These are phyloP conservation scores for Sarcophaga subvicina DNA, from an alignment of 2,888 invertebrate genomes.

Conservation along the genomic window DNA sequence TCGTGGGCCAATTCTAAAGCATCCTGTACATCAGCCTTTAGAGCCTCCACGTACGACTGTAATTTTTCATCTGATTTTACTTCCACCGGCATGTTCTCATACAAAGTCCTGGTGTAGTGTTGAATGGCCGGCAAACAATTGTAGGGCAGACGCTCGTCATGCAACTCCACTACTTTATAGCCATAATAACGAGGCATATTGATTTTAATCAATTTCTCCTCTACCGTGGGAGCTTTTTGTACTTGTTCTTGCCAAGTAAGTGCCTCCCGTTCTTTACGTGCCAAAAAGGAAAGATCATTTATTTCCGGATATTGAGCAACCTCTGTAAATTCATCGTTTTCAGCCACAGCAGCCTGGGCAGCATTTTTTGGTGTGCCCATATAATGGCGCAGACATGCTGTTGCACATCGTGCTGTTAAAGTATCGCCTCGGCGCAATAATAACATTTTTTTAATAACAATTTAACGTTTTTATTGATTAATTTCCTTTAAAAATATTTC, in stretches of 20 bases:
- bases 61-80: constrained; percentile 25
- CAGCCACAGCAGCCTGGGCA: constrained; percentile 12
- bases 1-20: constrained; percentile 75
- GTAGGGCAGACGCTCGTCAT: constrained; percentile 85
- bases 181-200: constrained; percentile 93
- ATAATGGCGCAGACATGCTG: constrained; percentile 32
- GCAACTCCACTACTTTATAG: constrained; percentile 85
- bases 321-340: constrained; percentile 73
- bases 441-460: constrained; percentile 64
- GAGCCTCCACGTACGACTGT: constrained; percentile 67
- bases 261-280: constrained; percentile 82
- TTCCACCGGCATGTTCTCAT: constrained; percentile 83
- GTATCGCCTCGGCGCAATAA: constrained; percentile 60
- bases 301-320: constrained; percentile 77
- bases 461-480: not conserved
- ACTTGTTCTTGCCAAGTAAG: constrained; percentile 84
- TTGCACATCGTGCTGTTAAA: not conserved
- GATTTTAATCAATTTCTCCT: constrained; percentile 91
- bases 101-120: constrained; percentile 90
- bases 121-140: constrained; percentile 87
- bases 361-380: constrained; percentile 24
- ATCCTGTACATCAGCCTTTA: constrained; percentile 77
- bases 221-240: constrained; percentile 86
- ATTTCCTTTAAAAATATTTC: constrained; percentile 19
- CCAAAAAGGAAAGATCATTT: constrained; percentile 83